phyloP scores from a whole-genome alignment of 2,113 vertebrate species.

The Buteo buteo region DNA sequence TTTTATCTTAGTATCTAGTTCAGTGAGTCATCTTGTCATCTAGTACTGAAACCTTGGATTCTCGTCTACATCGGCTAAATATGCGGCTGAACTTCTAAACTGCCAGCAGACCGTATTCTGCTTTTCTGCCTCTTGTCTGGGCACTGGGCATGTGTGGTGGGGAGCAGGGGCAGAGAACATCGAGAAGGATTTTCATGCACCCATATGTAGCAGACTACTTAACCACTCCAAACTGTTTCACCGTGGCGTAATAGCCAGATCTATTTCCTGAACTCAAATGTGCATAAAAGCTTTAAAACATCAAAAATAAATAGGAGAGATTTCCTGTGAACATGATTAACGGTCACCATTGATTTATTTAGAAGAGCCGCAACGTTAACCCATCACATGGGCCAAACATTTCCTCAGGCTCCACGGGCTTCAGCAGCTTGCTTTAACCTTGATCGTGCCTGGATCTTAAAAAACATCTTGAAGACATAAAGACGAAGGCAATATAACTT shows the following conservation, averaged over 20 bases:
- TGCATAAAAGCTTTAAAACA: not conserved
- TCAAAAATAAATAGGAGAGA: not conserved
- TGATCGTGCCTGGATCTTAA: not conserved
- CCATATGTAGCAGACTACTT: not conserved
- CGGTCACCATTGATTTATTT: not conserved
- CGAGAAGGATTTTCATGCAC: not conserved
- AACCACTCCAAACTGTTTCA: not conserved
- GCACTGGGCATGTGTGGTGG: accelerated
- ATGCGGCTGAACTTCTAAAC: not conserved
- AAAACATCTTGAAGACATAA: not conserved
- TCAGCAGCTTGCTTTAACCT: not conserved
- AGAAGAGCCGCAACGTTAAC: not conserved
- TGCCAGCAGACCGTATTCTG: accelerated
- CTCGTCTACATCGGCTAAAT: not conserved
- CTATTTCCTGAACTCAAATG: not conserved
- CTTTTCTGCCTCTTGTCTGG: not conserved
- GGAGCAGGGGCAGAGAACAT: not conserved
- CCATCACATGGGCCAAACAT: not conserved
- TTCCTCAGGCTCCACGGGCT: not conserved
- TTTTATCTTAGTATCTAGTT: not conserved
- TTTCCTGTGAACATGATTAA: not conserved
- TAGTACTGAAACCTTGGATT: not conserved
- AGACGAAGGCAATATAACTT: not conserved
- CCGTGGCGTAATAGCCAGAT: not conserved
- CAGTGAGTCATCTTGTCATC: not conserved